Evolutionary conservation across 2,113 vertebrate genomes (phyloP), one percentile per base, ranked within the genome.

Genomic region (Alces alces): DNA sequence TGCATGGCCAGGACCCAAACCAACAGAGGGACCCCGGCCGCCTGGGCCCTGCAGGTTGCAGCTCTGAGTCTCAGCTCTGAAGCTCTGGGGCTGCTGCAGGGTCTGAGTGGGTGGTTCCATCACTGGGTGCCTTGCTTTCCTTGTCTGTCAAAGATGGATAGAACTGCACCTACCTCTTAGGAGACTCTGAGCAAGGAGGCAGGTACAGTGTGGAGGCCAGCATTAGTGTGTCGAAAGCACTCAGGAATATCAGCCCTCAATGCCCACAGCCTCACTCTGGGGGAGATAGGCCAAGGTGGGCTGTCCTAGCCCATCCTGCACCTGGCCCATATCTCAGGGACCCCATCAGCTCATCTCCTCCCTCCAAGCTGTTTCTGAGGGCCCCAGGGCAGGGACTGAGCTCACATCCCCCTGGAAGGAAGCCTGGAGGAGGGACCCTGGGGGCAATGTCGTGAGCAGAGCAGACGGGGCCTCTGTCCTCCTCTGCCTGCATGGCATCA

Each of bases 211-310:
- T 7, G 7, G 30, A 64, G 36, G 21, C 82, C 83, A 23, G 11
- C 1, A 0, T 2, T 5, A 13, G 14, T 19, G 10, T 19, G 17
- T 23, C 7, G 0, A 8, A 2, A n/a, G 28, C 0, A 0, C 54
- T 45, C 7, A 7, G 3, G 12, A 2, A 21, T 14, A 9, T 8
- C n/a, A 17, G 66, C 13, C 58, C 58, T 16, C 30, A 6, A 4
- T 7, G 55, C 54, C 23, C 13, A 7, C 55, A 50, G 55, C 19
- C 64, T 27, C 2, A 14, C 61, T 27, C 78, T 12, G 11, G n/a
- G 12, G 43, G 3, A 45, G 14, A 11, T 0, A 3, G 23, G 45
- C 9, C 47, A 52, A 28, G 52, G 2, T 0, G 21, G 61, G 43
- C 39, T 15, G 52, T 10, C 33, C 43, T 2, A 16, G 21, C 54